Conservation (phyloP, 2,113 vertebrate genomes). For the Camelus dromedarius region DNA sequence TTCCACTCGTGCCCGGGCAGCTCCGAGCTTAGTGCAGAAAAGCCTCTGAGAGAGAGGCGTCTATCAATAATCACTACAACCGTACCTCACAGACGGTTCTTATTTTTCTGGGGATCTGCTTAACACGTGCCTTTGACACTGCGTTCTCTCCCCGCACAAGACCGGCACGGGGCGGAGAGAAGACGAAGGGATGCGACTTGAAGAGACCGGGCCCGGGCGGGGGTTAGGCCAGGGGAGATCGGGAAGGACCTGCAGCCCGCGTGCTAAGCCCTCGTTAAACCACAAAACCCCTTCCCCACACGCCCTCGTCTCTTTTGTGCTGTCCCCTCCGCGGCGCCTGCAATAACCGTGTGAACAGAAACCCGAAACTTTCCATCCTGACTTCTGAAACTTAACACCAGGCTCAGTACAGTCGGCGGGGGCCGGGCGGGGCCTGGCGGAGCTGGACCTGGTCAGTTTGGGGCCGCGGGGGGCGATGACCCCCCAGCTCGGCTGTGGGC, state of each 20-base stretch:
- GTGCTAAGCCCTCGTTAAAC: slow-evolving; percentile 11
- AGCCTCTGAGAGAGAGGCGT: background rate
- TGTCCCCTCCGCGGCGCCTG: background rate
- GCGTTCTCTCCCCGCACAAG: background rate
- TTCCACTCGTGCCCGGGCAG: background rate
- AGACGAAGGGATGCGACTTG: background rate
- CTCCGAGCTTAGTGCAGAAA: background rate
- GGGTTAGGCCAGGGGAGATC: background rate
- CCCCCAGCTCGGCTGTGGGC: background rate
- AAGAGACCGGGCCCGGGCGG: background rate
- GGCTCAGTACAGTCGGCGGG: slow-evolving; percentile 21
- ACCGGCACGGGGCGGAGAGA: background rate
- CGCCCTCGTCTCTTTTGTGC: slow-evolving; percentile 5
- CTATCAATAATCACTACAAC: background rate
- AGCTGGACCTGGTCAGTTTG: background rate
- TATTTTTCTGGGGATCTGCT: background rate
- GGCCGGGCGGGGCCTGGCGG: background rate
- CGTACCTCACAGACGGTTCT: background rate
- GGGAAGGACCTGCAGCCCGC: background rate
- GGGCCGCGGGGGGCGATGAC: background rate
- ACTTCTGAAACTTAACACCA: slow-evolving; percentile 79
- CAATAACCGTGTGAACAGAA: slow-evolving; percentile 74
- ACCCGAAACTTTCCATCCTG: slow-evolving; percentile 63
- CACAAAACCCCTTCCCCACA: background rate
- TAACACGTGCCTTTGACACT: background rate